Base-by-base conservation (phyloP, 2,113 vertebrate species). In the Vimba vimba region DNA sequence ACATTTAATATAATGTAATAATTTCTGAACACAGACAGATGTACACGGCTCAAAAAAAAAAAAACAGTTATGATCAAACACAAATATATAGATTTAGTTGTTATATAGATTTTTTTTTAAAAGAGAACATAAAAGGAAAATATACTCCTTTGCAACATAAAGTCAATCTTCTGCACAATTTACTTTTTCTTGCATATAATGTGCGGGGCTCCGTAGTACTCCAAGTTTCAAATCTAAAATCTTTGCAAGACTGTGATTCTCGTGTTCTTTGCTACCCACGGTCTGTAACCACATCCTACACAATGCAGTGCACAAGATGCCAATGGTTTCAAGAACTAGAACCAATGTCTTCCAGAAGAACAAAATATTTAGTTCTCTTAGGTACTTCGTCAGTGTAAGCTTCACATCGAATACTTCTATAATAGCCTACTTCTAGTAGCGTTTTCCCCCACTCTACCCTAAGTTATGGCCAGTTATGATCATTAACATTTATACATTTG, bases 241-340 rank as follows among this genome's bases (percentile, higher is more conserved):
- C n/a, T 50, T 8, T 75, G n/a, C 73, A 27, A 27, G n/a, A 8
- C 4, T 50, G n/a, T 15, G 43, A 75, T 75, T 17, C 4, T 55
- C 11, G 21, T 25, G 19, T 50, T 52, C 50, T 59, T 33, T 39
- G 8, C 36, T 60, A 57, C 4, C 25, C 59, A 66, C 23, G 74
- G 60, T 68, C 82, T 60, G 71, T 84, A 87, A 90, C 86, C 88
- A 89, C 88, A 89, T 91, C 89, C 90, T 93, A 76, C 82, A 62
- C 15, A 62, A 30, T 10, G 7, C 45, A 69, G 36, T 4, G 21
- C 4, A 12, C 33, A 0, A 19, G 10, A 59, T 59, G 15, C 45
- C 52, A 84, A 52, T 52, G 30, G 50, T 17, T 52, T 17, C 50
- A 17, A 52, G 50, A 17, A 52, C 50, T 17, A 52, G 50, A 52